Evolutionary conservation across 2,113 vertebrate species (phyloP), one percentile per base, ranked within the genome.

Genomic region (Ophiodon elongatus): DNA sequence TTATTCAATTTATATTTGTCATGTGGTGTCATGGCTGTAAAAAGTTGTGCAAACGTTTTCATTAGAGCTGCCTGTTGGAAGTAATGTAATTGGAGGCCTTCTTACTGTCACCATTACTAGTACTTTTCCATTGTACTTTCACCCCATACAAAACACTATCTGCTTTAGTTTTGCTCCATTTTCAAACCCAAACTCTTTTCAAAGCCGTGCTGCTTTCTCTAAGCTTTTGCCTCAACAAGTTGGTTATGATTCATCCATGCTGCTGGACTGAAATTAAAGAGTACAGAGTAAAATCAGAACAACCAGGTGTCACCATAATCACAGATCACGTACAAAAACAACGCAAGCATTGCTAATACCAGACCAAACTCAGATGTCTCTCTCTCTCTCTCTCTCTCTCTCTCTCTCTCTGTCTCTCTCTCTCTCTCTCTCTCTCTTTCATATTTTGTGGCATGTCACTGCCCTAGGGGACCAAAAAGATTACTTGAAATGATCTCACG

Each of bases 41-140:
- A 25, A 73, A 31, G 21, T 13, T 60, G 19, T 74, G 31, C 52
- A 8, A 57, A 57, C 50, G 19, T 33, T 69, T 69, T 41, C 23
- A 33, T 43, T n/a, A 33, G 23, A 25, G 67, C 8, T 76, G 57
- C 37, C 17, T 54, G n/a, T 65, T 43, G 27, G 29, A 37, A 31
- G 13, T 72, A 43, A 45, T 29, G 27, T 21, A 35, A 35, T 54
- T 33, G 19, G n/a, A 74, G 23, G 50, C 68, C 33, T 57, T 57
- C 9, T 23, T 21, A 27, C 37, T 66, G 19, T 39, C 21, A 60
- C n/a, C 33, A 54, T 69, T 25, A 78, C 29, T 52, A 35, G 45
- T 45, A 69, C 45, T 57, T 85, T 82, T 76, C 67, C 83, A 62
- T 72, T 15, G n/a, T 54, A 33, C 9, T 52, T 52, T 56, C 2